Conservation (phyloP, 2,797 vertebrate genomes). For the Enteromius afrohamiltoni region DNA sequence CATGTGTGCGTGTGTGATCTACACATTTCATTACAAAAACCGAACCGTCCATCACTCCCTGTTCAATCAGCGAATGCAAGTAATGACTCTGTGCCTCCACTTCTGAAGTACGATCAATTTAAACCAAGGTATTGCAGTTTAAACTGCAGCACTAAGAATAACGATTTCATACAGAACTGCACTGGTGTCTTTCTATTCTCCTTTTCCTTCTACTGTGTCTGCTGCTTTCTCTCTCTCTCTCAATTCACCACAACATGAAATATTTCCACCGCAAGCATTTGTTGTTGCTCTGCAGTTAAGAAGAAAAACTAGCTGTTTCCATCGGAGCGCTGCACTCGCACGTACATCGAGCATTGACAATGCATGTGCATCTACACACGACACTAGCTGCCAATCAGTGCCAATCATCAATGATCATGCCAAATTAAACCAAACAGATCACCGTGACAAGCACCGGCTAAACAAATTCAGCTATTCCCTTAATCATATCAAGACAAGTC, state of each 20-base stretch:
- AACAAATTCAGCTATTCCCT: slow-evolving; percentile 29
- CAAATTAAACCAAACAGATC: slow-evolving; percentile 17
- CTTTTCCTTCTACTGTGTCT: neutral
- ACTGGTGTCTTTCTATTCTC: neutral
- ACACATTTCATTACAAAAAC: neutral
- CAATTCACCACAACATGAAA: slow-evolving; percentile 21
- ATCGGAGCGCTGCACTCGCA: neutral
- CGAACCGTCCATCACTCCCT: neutral
- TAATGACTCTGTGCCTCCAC: neutral
- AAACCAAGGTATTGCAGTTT: neutral
- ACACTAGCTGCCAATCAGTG: neutral
- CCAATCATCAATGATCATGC: neutral
- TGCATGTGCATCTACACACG: neutral
- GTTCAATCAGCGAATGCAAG: neutral
- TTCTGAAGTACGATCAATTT: neutral
- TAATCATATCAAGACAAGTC: slow-evolving; percentile 29
- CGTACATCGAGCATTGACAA: neutral
- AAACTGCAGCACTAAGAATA: neutral
- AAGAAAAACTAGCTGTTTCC: slow-evolving; percentile 19
- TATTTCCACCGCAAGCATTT: slow-evolving; percentile 24
- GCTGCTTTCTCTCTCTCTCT: neutral
- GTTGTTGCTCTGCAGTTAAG: slow-evolving; percentile 11
- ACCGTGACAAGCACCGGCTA: neutral
- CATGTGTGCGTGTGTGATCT: neutral
- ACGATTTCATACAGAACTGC: neutral